Base-by-base conservation (phyloP, 2,888 invertebrate genomes). In the Osmoderma eremita region DNA sequence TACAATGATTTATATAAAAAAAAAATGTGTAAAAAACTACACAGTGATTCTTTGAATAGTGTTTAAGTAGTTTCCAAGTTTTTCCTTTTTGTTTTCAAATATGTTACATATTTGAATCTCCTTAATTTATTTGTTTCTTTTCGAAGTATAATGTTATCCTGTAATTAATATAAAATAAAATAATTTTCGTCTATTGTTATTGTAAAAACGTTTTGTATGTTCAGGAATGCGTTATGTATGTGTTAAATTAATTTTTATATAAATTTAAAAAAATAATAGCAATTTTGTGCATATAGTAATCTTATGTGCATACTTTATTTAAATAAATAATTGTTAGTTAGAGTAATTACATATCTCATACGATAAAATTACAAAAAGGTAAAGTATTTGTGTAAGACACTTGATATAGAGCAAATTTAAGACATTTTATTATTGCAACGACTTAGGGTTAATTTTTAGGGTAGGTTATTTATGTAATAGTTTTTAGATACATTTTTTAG, bases 341-440 rank as follows among this genome's bases (percentile, higher is more conserved):
- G 54, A 65, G 38, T 56, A 61, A 56, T 63, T 64, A 64, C 68
- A 68, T 68, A 68, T 68, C 68, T 58, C 42, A 58, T 48, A 58
- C 18, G 36, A 63, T 48, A 63, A 67, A 54, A 62, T 39, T 38
- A 48, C 53, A 58, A 67, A 62, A 62, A 63, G 17, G 22, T 56
- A 54, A 67, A 38, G 45, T 65, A 56, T 66, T 53, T 54, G 67
- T 64, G 61, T 68, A 68, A 64, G 68, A 64, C 61, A 53, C 54
- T 61, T 56, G 41, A 42, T 58, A 42, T 63, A 67, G 68, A 30
- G 65, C 64, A 68, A 68, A 51, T 68, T 61, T 64, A 65, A 68
- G 64, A 68, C 64, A 58, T 68, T 68, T 67, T 67, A 67, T 67
- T 67, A 68, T 68, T 64, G 68, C 68, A 68, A 65, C 68, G 68